These are phyloP conservation scores for Andrena marginata DNA, from an alignment of 2,888 invertebrate genomes.

Conservation along the genomic window DNA sequence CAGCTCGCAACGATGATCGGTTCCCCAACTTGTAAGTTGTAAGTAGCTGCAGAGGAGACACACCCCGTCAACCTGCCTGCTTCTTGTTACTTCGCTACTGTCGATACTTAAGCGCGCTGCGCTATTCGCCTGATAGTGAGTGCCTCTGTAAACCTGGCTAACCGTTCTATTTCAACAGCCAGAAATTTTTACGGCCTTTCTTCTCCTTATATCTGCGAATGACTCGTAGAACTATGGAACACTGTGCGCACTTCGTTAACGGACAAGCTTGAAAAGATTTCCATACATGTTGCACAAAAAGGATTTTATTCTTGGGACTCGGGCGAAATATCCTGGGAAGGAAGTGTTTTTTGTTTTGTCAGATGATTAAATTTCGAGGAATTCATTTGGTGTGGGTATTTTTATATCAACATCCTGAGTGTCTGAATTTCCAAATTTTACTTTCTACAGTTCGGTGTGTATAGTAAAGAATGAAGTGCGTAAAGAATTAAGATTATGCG, in stretches of 20 bases:
- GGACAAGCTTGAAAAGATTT: not conserved
- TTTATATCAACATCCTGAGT: too few relatives aligned
- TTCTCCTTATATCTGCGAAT: slow-evolving; percentile 67
- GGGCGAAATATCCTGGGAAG: not conserved
- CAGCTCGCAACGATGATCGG: slow-evolving; percentile 74
- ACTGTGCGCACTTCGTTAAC: not conserved
- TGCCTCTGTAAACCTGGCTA: slow-evolving; percentile 69
- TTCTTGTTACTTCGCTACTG: slow-evolving; percentile 64
- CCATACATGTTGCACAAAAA: not conserved
- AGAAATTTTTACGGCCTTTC: slow-evolving; percentile 26
- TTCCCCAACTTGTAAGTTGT: slow-evolving; percentile 34
- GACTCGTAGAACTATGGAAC: not conserved
- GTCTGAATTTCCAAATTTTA: too few relatives aligned
- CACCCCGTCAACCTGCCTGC: slow-evolving; percentile 67
- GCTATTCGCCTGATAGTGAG: slow-evolving; percentile 46
- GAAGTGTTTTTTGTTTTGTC: not conserved
- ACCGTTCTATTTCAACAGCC: slow-evolving; percentile 55
- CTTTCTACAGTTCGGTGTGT: too few relatives aligned
- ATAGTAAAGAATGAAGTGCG: too few relatives aligned
- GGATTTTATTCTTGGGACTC: not conserved
- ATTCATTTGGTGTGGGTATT: too few relatives aligned
- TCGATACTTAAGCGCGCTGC: slow-evolving; percentile 34
- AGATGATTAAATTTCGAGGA: too few relatives aligned
- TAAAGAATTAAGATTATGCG: too few relatives aligned
- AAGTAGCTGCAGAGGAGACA: slow-evolving; percentile 48